phyloP scores from a whole-genome alignment of 2,113 vertebrate species.

The Microcebus lehilahytsara region DNA sequence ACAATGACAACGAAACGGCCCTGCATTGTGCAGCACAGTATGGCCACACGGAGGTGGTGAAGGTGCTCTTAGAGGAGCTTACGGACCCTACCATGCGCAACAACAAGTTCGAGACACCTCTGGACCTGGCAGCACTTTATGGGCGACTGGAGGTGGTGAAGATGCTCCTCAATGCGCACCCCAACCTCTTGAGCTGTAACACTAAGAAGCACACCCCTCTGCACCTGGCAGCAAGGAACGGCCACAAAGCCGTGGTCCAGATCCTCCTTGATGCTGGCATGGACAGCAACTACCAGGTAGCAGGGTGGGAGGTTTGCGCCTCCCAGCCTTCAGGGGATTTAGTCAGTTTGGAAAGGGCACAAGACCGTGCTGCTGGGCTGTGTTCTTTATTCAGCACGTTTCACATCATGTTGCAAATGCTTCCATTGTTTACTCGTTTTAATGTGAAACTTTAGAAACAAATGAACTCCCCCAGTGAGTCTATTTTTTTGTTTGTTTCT shows the following conservation, averaged over 20 bases:
- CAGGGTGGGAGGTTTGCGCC: accelerated
- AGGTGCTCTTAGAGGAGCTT: conserved; percentile 95
- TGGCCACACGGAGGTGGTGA: conserved; percentile 95
- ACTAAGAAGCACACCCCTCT: conserved; percentile 97
- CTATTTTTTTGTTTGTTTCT: conserved; percentile 8
- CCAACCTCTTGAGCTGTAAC: conserved; percentile 96
- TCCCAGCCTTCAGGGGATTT: neutral
- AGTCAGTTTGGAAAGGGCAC: neutral
- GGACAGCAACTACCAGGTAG: conserved; percentile 98
- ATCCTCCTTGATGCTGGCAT: conserved; percentile 95
- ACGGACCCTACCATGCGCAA: conserved; percentile 99
- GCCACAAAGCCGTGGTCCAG: conserved; percentile 94
- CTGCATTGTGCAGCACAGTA: conserved; percentile 98
- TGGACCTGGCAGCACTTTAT: conserved; percentile 96
- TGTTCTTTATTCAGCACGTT: conserved; percentile 32
- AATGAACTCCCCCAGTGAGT: neutral
- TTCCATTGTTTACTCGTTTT: conserved; percentile 26
- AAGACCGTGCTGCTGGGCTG: conserved; percentile 51
- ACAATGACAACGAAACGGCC: conserved; percentile 98
- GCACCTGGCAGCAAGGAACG: conserved; percentile 95
- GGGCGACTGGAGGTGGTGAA: conserved; percentile 98
- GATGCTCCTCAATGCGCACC: conserved; percentile 95
- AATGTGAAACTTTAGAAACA: neutral
- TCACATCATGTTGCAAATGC: neutral
- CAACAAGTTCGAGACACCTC: conserved; percentile 96